phyloP scores from a whole-genome alignment of 2,113 vertebrate genomes.

The Ardeotis arabs region DNA sequence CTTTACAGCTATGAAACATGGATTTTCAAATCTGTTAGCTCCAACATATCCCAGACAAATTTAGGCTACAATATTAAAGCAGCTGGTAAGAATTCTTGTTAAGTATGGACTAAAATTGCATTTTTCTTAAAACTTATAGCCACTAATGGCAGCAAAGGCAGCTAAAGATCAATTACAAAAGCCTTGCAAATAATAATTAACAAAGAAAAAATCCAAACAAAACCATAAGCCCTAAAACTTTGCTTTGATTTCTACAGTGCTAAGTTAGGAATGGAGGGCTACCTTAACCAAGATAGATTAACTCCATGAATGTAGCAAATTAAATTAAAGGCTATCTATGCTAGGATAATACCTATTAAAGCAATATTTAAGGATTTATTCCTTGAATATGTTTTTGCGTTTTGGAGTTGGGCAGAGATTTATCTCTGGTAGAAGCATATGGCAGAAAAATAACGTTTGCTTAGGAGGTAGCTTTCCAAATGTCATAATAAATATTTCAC shows the following conservation, averaged over 20 bases:
- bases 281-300: not conserved
- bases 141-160: not conserved
- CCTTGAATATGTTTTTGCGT: not conserved
- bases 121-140: not conserved
- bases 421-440: not conserved
- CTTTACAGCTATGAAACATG: not conserved
- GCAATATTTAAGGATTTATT: not conserved
- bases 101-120: not conserved
- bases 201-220: not conserved
- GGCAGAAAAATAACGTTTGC: not conserved
- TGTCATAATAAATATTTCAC: not conserved
- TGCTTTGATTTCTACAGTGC: not conserved
- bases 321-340: not conserved
- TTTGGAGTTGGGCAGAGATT: not conserved
- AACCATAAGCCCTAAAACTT: fast-evolving
- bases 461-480: not conserved
- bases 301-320: not conserved
- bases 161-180: not conserved
- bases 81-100: not conserved
- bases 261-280: not conserved
- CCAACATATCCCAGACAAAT: not conserved
- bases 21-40: not conserved
- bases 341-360: too few relatives aligned
- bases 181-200: not conserved
- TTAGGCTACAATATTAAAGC: not conserved